Conservation (phyloP, 2,797 vertebrate genomes). For the Pipistrellus pygmaeus region DNA sequence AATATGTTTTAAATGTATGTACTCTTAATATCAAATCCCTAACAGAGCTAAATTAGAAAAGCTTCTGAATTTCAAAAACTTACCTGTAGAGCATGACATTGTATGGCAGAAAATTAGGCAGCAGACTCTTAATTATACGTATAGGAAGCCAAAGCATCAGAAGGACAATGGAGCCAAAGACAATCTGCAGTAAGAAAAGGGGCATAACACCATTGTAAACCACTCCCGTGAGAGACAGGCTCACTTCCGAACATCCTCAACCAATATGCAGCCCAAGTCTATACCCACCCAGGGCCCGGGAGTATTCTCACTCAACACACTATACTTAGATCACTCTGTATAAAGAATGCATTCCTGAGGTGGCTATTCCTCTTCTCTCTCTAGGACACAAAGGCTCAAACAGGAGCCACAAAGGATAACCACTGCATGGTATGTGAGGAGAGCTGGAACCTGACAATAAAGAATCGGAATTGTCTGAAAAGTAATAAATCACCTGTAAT, state of each 20-base stretch:
- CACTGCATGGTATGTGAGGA: background rate
- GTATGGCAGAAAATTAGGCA: constrained; percentile 96
- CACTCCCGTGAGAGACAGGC: background rate
- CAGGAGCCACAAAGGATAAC: background rate
- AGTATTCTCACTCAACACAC: background rate
- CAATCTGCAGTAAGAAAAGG: constrained; percentile 90
- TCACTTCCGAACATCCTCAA: background rate
- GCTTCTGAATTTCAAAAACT: constrained; percentile 56
- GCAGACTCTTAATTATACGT: constrained; percentile 94
- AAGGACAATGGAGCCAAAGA: constrained; percentile 97
- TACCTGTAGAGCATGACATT: constrained; percentile 99
- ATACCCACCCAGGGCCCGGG: background rate
- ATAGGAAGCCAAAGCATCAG: constrained; percentile 99
- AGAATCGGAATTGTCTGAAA: background rate
- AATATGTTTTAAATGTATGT: constrained; percentile 6
- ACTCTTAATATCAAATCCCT: constrained; percentile 1
- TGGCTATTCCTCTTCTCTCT: background rate
- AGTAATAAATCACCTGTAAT: background rate
- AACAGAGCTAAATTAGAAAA: background rate
- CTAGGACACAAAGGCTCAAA: background rate
- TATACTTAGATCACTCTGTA: background rate
- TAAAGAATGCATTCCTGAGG: background rate
- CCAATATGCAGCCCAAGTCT: background rate
- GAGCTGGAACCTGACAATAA: background rate
- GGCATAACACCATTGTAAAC: background rate